Base-by-base conservation (phyloP, 1,140 invertebrate genomes). In the Anoplolepis gracilipes region DNA sequence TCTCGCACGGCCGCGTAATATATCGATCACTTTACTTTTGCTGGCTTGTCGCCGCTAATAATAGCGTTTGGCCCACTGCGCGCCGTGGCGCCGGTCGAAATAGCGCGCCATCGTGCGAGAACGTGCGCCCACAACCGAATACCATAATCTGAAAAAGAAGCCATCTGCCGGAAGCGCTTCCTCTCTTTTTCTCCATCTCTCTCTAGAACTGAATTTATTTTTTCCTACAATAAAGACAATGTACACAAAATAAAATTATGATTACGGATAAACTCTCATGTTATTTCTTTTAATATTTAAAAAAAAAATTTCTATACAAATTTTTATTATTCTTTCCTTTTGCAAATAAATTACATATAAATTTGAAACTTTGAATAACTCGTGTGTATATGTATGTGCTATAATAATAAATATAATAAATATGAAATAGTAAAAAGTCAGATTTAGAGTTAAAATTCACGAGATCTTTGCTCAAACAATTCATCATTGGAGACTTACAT, bases 41-140 rank as follows among this genome's bases (percentile, higher is more conserved):
- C 79, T 73, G 77, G 84, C 70, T 81, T 67, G 59, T 64, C 79
- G 46, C n/a, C 30, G 65, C 88, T 90, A 90, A 90, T 86, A 89
- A 90, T 90, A 90, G 81, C 61, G 70, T 84, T 87, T 90, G 79
- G 79, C 87, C 88, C 85, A 85, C 57, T 85, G 78, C 87, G 53
- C 78, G 72, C 25, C 36, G 55, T 87, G 85, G 88, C 87, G 88
- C 88, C 87, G 76, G 36, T n/a, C 33, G 75, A 72, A 82, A 77
- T 79, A 81, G 64, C 76, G 28, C 67, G 70, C 30, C 62, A 85
- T n/a, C 59, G 42, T 7, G 64, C 77, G 82, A 87, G 85, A 89
- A 82, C 33, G 30, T 55, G 3, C 64, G 64, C 22, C 13, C 36
- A 30, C 28, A 42, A 36, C 19, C 42, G 62, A 84, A 61, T 84